Percentiles rank a stretch among this genome's conserved stretches.
Evolutionary conservation across 2,113 vertebrate species (phyloP).

Genomic region (Siphamia tubifer): DNA sequence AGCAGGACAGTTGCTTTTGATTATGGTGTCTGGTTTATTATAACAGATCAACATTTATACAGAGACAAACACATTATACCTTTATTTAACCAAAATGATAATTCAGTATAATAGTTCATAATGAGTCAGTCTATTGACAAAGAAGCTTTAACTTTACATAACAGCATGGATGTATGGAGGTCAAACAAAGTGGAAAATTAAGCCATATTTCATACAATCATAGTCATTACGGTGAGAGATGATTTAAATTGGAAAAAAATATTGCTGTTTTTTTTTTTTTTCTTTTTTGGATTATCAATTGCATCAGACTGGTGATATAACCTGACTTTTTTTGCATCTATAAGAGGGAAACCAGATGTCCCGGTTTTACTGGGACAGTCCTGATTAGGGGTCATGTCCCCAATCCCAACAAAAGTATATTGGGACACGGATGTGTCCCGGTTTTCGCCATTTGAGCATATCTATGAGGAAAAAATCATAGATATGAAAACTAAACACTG

Average conservation of each 20-base stretch:
- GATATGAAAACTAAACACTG: too few species aligned
- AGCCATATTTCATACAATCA: neutral
- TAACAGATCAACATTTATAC: conserved; percentile 22
- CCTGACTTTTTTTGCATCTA: too few species aligned
- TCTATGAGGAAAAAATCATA: too few species aligned
- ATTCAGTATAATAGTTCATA: conserved; percentile 40
- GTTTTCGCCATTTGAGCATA: too few species aligned
- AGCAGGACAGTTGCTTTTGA: conserved; percentile 2
- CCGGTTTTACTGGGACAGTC: too few species aligned
- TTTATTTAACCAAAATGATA: conserved; percentile 7
- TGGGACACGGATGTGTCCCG: too few species aligned
- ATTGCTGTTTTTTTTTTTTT: neutral
- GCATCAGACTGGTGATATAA: too few species aligned
- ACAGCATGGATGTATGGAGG: neutral
- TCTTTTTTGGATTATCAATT: too few species aligned
- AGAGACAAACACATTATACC: conserved; percentile 23
- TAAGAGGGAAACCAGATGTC: too few species aligned
- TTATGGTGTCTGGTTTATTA: conserved; percentile 8
- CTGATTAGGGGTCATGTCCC: too few species aligned
- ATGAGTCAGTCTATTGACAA: conserved; percentile 27
- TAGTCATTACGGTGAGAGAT: neutral
- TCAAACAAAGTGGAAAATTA: neutral
- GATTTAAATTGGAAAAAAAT: neutral
- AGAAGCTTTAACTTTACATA: neutral
- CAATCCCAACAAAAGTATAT: too few species aligned